Evolutionary conservation across 2,113 vertebrate genomes (phyloP).

Genomic region (Girardinichthys multiradiatus): DNA sequence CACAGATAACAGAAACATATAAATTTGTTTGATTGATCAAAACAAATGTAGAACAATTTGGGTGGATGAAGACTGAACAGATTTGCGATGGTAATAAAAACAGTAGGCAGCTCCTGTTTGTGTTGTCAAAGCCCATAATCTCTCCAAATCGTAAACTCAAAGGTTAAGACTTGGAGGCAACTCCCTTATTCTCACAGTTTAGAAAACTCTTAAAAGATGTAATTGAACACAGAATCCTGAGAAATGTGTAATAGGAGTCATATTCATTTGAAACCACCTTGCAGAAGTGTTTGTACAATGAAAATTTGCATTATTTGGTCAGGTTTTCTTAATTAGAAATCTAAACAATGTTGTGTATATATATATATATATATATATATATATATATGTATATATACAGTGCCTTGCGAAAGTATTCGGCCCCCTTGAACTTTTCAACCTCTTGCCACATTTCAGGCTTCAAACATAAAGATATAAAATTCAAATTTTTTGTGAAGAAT

Average conservation of each 20-base stretch:
- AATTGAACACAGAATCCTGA: no score
- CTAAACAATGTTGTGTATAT: no score
- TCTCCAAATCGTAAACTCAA: constrained; percentile 50
- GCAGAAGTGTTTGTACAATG: not conserved
- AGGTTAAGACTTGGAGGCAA: constrained; percentile 47
- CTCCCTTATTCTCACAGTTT: constrained; percentile 1
- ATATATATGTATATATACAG: no score
- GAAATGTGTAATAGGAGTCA: not conserved
- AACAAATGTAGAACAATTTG: not conserved
- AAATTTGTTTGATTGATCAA: not conserved
- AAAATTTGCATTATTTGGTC: not conserved
- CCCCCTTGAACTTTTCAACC: no score
- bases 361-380: no score
- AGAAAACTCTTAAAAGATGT: not conserved
- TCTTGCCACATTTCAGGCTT: no score
- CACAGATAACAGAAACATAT: not conserved
- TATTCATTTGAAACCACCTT: not conserved
- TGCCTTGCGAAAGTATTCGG: no score
- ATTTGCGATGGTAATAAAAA: not conserved
- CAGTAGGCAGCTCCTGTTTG: constrained; percentile 33
- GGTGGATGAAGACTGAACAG: not conserved
- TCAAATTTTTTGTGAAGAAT: no score
- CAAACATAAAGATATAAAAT: no score
- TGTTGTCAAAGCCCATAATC: constrained; percentile 20
- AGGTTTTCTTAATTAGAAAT: no score